Evolutionary conservation across 2,113 vertebrate species (phyloP).

Genomic region (Sebastes fasciatus): DNA sequence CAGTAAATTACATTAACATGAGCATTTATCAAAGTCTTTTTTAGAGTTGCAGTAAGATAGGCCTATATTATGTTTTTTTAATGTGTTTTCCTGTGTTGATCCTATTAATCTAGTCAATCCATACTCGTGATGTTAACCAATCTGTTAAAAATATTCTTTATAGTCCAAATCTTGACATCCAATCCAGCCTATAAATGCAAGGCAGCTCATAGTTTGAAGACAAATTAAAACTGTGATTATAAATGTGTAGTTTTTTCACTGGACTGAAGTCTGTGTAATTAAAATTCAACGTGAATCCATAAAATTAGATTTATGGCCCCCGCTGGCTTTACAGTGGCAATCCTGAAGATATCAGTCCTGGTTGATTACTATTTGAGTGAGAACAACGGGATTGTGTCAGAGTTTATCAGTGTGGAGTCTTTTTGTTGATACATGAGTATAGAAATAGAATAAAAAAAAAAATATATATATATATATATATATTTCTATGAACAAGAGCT

Average conservation of each 20-base stretch:
- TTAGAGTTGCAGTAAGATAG: not conserved
- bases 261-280: not conserved
- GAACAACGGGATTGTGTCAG: too few species aligned
- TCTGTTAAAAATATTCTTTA: not conserved
- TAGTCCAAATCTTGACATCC: not conserved
- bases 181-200: not conserved
- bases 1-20: too few species aligned
- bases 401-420: too few species aligned
- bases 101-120: not conserved
- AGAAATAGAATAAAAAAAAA: too few species aligned
- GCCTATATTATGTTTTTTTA: not conserved
- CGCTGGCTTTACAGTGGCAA: not conserved
- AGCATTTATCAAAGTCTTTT: not conserved
- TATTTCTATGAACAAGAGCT: too few species aligned
- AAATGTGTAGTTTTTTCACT: not conserved
- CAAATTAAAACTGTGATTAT: not conserved
- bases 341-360: too few species aligned
- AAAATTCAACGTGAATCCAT: not conserved
- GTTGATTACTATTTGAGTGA: too few species aligned
- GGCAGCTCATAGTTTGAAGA: not conserved
- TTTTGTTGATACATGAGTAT: too few species aligned
- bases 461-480: too few species aligned
- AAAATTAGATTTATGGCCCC: too few species aligned
- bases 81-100: not conserved
- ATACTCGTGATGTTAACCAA: not conserved